phyloP scores from a whole-genome alignment of 2,113 vertebrate species.

The Muscicapa adusta region DNA sequence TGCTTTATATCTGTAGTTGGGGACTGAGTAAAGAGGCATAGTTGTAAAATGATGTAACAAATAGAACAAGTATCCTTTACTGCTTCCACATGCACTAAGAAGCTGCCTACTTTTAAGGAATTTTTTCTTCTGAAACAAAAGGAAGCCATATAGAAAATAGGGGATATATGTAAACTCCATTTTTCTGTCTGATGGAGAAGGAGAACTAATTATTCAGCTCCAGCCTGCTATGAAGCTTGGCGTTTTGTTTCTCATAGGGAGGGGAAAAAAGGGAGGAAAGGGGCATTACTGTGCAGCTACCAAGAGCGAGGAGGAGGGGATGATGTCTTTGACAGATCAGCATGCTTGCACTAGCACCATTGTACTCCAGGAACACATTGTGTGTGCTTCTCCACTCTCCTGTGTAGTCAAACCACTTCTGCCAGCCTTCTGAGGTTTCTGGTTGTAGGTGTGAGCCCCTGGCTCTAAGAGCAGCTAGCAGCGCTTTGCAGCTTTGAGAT shows the following conservation, averaged over 20 bases:
- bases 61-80: neutral
- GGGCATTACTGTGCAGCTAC: neutral
- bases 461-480: constrained; percentile 10
- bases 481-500: constrained; percentile 58
- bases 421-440: neutral
- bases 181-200: neutral
- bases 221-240: neutral
- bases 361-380: neutral
- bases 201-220: neutral
- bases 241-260: neutral
- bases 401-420: neutral
- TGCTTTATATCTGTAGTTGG: neutral
- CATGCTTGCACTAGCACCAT: neutral
- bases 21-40: neutral
- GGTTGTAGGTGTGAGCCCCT: neutral
- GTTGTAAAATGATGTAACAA: neutral
- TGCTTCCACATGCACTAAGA: neutral
- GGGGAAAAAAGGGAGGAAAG: neutral
- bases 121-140: neutral
- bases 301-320: neutral
- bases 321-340: neutral
- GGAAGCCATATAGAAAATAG: neutral
- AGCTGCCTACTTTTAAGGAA: neutral
- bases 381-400: neutral
- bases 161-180: neutral